Percentiles rank a stretch among this genome's conserved stretches.
These are phyloP conservation scores for Amblyteles armatorius DNA, from an alignment of 2,888 invertebrate species.

Conservation along the genomic window DNA sequence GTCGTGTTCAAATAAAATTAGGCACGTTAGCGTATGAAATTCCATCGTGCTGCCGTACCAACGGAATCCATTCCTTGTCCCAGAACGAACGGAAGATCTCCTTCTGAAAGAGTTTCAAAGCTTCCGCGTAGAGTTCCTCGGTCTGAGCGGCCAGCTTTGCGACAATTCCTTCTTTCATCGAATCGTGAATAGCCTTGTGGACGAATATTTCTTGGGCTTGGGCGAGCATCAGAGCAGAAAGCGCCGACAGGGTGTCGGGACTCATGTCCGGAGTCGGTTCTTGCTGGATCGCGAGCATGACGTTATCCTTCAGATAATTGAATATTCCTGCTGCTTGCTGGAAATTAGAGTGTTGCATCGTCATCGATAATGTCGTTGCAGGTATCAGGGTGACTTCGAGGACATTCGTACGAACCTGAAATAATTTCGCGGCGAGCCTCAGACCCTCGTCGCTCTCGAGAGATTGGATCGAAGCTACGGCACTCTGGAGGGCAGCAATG, in stretches of 20 bases:
- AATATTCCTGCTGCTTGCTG: slow-evolving; percentile 97
- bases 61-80: slow-evolving; percentile 95
- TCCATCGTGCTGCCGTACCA: slow-evolving; percentile 85
- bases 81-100: slow-evolving; percentile 93
- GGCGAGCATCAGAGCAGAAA: slow-evolving; percentile 96
- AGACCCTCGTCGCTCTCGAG: slow-evolving; percentile 97
- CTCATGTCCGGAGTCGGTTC: slow-evolving; percentile 98
- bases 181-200: slow-evolving; percentile 96
- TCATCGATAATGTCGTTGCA: slow-evolving; percentile 1
- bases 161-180: slow-evolving; percentile 97
- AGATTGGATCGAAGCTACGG: slow-evolving; percentile 93
- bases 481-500: slow-evolving; percentile 96
- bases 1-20: background rate
- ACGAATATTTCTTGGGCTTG: slow-evolving; percentile 99
- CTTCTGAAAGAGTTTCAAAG: slow-evolving; percentile 93
- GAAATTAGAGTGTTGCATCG: background rate
- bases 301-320: slow-evolving; percentile 92
- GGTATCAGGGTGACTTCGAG: background rate
- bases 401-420: slow-evolving; percentile 88
- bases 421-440: slow-evolving; percentile 95
- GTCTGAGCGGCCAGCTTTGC: slow-evolving; percentile 97
- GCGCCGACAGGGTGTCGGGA: slow-evolving; percentile 95
- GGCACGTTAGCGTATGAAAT: background rate
- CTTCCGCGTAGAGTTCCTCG: slow-evolving; percentile 97
- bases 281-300: slow-evolving; percentile 94